Conservation (phyloP, 2,888 invertebrate species). For the Fragum sueziense region DNA sequence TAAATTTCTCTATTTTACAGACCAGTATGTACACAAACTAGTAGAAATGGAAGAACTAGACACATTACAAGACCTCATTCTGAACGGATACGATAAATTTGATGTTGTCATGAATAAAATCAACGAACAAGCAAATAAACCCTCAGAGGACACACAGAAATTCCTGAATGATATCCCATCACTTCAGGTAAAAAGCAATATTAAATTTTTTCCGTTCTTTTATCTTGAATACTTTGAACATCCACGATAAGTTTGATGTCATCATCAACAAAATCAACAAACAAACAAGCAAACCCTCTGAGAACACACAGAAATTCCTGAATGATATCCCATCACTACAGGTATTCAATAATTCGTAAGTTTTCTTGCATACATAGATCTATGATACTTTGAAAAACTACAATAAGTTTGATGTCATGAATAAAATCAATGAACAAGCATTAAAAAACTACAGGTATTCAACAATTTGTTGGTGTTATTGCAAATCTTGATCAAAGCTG, state of each 20-base stretch:
- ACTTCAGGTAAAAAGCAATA: no score
- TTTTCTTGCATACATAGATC: no score
- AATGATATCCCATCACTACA: conserved; percentile 65
- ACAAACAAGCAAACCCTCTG: conserved; percentile 62
- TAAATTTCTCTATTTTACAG: conserved; percentile 46
- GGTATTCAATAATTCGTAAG: no score
- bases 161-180: conserved; percentile 67
- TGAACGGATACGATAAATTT: conserved; percentile 72
- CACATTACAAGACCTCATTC: conserved; percentile 64
- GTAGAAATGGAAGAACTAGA: conserved; percentile 71
- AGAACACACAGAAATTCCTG: conserved; percentile 65
- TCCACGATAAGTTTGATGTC: conserved; percentile 68
- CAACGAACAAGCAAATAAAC: conserved; percentile 58
- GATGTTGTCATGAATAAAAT: conserved; percentile 62
- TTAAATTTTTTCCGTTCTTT: no score
- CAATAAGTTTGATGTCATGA: conserved; percentile 64
- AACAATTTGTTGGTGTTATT: no score
- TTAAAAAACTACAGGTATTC: conserved; percentile 65
- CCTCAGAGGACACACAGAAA: conserved; percentile 64
- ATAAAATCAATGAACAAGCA: conserved; percentile 59
- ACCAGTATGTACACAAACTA: conserved; percentile 67
- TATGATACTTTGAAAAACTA: conserved; percentile 72
- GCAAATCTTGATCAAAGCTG: no score
- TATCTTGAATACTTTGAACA: conserved; percentile 67
- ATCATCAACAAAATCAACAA: conserved; percentile 62